phyloP scores from a whole-genome alignment of 2,888 invertebrate genomes.

The Diploptera punctata region DNA sequence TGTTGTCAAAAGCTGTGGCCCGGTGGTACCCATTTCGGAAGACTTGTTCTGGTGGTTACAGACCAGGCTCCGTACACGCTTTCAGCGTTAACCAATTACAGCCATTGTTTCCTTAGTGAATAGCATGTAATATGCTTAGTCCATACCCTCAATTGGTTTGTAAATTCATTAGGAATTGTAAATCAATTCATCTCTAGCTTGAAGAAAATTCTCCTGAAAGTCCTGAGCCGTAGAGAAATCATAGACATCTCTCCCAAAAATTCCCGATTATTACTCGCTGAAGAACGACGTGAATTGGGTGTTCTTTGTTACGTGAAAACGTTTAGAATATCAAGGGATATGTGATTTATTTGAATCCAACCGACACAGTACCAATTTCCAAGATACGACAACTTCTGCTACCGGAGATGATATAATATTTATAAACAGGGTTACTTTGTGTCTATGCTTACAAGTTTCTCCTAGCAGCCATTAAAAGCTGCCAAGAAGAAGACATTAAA shows the following conservation, averaged over 20 bases:
- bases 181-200: background rate
- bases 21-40: background rate
- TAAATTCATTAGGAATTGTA: background rate
- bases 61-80: background rate
- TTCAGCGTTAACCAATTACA: no score
- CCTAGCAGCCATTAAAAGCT: background rate
- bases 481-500: background rate
- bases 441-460: background rate
- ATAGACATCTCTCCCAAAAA: no score
- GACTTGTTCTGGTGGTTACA: background rate
- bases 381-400: background rate
- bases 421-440: background rate
- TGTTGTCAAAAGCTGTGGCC: no score
- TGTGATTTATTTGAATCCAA: background rate
- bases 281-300: background rate
- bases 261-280: conserved; percentile 5
- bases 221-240: background rate
- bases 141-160: background rate
- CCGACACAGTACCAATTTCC: background rate
- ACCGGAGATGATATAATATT: background rate
- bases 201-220: background rate
- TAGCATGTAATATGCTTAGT: background rate
- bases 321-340: background rate
- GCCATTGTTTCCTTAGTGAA: background rate
- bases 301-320: background rate